A percentile compares a stretch with the other conserved stretches of the same genome.
Evolutionary conservation across 2,113 vertebrate species (phyloP).

Genomic region (Cyanoderma ruficeps): DNA sequence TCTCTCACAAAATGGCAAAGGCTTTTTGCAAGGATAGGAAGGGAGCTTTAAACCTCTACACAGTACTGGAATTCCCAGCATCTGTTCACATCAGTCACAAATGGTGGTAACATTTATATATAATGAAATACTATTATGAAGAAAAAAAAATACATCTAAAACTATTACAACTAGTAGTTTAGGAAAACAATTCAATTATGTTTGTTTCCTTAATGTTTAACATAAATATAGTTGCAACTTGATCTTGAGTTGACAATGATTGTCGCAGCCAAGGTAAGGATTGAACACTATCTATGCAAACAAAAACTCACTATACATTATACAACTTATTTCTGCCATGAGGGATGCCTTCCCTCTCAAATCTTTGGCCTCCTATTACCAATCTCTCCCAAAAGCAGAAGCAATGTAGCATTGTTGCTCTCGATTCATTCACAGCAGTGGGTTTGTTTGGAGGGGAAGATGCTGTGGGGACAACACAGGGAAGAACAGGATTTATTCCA

Average conservation of each 20-base stretch:
- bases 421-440: conserved; percentile 39
- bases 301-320: conserved; percentile 66
- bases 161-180: conserved; percentile 61
- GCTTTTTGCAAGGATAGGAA: conserved; percentile 38
- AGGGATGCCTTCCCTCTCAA: conserved; percentile 63
- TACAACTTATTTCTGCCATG: conserved; percentile 61
- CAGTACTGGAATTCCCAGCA: conserved; percentile 45
- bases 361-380: conserved; percentile 79
- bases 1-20: conserved; percentile 33
- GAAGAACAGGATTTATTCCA: background rate
- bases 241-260: conserved; percentile 80
- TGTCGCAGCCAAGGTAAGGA: conserved; percentile 77
- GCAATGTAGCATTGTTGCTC: conserved; percentile 9
- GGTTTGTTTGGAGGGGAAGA: conserved; percentile 1
- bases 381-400: conserved; percentile 51
- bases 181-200: conserved; percentile 63
- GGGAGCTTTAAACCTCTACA: conserved; percentile 44
- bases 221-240: conserved; percentile 79
- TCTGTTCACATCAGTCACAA: conserved; percentile 44
- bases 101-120: conserved; percentile 47
- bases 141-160: conserved; percentile 61
- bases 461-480: background rate
- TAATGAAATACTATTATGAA: conserved; percentile 47
- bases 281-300: conserved; percentile 69
- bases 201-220: conserved; percentile 72